Evolutionary conservation across 2,113 vertebrate species (phyloP).

Genomic region (Ceuthmochares aereus): DNA sequence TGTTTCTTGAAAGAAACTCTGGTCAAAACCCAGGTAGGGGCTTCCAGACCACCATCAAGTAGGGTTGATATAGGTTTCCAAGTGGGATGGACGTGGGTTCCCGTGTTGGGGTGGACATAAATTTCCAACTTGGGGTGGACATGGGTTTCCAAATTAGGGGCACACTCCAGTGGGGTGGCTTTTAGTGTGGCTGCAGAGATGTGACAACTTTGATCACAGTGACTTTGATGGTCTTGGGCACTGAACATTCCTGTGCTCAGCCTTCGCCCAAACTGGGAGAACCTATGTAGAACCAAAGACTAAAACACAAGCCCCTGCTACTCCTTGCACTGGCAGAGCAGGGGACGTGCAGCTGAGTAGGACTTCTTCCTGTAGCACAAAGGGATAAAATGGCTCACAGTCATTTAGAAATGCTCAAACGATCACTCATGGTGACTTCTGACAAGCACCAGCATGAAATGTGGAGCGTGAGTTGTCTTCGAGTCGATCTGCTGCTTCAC

Average conservation of each 20-base stretch:
- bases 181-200: background rate
- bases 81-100: background rate
- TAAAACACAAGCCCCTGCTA: background rate
- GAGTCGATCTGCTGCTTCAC: background rate
- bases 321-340: rapidly evolving
- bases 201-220: rapidly evolving
- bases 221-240: rapidly evolving
- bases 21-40: background rate
- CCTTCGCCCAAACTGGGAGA: rapidly evolving
- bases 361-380: background rate
- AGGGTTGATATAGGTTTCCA: background rate
- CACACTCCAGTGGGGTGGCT: no score
- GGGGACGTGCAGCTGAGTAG: background rate
- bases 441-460: rapidly evolving
- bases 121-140: background rate
- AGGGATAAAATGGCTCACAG: background rate
- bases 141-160: background rate
- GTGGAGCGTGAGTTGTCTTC: rapidly evolving
- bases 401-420: background rate
- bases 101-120: rapidly evolving
- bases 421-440: rapidly evolving
- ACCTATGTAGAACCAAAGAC: background rate
- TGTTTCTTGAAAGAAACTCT: background rate
- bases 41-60: background rate
- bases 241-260: background rate